Evolutionary conservation across 2,113 vertebrate species (phyloP).

Genomic region (Aspidoscelis tigris): DNA sequence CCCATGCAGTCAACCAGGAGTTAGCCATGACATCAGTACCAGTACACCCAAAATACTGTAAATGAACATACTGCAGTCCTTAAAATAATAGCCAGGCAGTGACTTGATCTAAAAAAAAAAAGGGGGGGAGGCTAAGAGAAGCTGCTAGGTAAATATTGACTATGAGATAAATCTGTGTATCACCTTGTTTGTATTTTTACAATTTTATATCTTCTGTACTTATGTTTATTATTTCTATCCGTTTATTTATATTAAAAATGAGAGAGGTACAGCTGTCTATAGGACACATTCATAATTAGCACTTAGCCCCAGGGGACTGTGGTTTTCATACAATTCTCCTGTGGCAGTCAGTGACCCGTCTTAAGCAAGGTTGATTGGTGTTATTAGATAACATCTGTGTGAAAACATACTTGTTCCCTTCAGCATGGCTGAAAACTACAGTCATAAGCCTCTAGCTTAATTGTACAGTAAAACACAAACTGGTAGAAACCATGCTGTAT

Average conservation of each 20-base stretch:
- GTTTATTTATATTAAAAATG: too few relatives aligned
- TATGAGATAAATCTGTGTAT: neutral
- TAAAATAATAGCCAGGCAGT: neutral
- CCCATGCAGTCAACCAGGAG: too few relatives aligned
- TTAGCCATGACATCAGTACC: neutral
- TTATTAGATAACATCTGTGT: constrained; percentile 40
- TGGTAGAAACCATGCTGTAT: constrained; percentile 16
- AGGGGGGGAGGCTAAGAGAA: too few relatives aligned
- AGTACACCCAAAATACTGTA: neutral
- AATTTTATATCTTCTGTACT: too few relatives aligned
- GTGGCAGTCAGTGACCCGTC: constrained; percentile 43
- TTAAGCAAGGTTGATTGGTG: constrained; percentile 32
- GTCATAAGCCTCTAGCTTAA: constrained; percentile 32
- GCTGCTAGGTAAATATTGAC: neutral
- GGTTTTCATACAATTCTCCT: constrained; percentile 9
- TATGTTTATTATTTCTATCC: too few relatives aligned
- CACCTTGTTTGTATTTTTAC: neutral
- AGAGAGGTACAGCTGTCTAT: neutral
- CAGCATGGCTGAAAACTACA: constrained; percentile 11
- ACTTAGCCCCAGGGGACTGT: constrained; percentile 2
- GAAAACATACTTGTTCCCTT: constrained; percentile 22
- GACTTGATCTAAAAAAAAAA: neutral
- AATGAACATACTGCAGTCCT: neutral
- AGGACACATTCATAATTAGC: constrained; percentile 9
- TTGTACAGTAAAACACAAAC: constrained; percentile 39